Conservation (phyloP, 53 echinoderm and acorn worm genomes). For the Paracentrotus lividus region DNA sequence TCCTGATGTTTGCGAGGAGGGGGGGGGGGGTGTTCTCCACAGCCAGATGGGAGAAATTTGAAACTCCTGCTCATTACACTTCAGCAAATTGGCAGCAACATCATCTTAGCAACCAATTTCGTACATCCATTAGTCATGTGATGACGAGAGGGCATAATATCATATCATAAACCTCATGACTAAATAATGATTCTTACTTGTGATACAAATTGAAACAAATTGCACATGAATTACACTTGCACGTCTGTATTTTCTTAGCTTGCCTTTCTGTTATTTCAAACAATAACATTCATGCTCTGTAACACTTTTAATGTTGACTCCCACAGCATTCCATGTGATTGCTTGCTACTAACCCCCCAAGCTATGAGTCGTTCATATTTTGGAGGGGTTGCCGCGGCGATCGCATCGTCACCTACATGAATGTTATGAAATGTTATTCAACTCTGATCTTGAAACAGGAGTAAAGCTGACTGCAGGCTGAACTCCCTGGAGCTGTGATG, state of each 20-base stretch:
- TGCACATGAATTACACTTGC: background rate
- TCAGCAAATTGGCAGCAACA: slow-evolving; percentile 11
- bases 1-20: too few relatives aligned
- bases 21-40: background rate
- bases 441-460: slow-evolving; percentile 16
- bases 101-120: background rate
- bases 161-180: background rate
- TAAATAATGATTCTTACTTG: background rate
- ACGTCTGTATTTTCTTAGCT: background rate
- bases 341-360: background rate
- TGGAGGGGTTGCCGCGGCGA: background rate
- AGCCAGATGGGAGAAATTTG: slow-evolving; percentile 31
- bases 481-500: slow-evolving; percentile 27
- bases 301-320: background rate
- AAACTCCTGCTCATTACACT: slow-evolving; percentile 37
- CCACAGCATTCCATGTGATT: background rate
- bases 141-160: background rate
- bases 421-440: slow-evolving; percentile 19
- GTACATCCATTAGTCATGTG: slow-evolving; percentile 5
- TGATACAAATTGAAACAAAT: background rate
- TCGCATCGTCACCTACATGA: background rate
- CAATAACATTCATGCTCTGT: slow-evolving; percentile 2
- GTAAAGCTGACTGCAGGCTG: background rate
- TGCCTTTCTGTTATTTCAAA: background rate
- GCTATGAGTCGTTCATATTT: background rate